A percentile compares a stretch with the other conserved stretches of the same genome.
These are phyloP conservation scores for Drosophila bipectinata DNA, from an alignment of 1,140 invertebrate species.

Conservation along the genomic window DNA sequence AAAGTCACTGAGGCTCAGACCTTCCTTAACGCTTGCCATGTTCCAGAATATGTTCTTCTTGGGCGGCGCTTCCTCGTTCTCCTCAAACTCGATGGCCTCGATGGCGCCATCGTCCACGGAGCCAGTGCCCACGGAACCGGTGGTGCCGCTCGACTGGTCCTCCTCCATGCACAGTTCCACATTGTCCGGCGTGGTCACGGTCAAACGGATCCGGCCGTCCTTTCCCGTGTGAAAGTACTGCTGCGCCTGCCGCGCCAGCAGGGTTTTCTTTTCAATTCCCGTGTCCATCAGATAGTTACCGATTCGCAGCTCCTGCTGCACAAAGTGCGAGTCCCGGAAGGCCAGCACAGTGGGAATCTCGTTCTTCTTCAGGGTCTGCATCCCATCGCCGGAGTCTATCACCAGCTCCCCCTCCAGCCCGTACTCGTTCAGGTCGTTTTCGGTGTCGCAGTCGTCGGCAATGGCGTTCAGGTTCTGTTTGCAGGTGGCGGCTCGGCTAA, in stretches of 20 bases:
- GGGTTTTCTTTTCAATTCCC: slow-evolving; percentile 77
- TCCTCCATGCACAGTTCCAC: slow-evolving; percentile 76
- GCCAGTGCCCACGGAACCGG: slow-evolving; percentile 48
- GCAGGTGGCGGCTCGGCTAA: slow-evolving; percentile 69
- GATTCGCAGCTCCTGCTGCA: slow-evolving; percentile 82
- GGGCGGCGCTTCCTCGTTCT: slow-evolving; percentile 16
- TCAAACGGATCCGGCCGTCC: slow-evolving; percentile 72
- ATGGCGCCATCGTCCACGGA: slow-evolving; percentile 73
- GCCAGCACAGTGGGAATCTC: slow-evolving; percentile 83
- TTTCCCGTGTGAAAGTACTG: slow-evolving; percentile 53
- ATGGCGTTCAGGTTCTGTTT: slow-evolving; percentile 78
- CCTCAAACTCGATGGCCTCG: slow-evolving; percentile 76
- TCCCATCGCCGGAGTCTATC: slow-evolving; percentile 44
- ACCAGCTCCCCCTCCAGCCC: slow-evolving; percentile 8
- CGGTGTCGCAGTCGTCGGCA: slow-evolving; percentile 48
- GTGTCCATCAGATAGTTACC: slow-evolving; percentile 83
- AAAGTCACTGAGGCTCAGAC: slow-evolving; percentile 70
- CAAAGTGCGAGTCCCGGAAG: slow-evolving; percentile 81
- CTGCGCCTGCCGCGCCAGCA: slow-evolving; percentile 59
- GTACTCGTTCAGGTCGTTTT: slow-evolving; percentile 17
- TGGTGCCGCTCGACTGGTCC: slow-evolving; percentile 53
- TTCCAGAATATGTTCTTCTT: slow-evolving; percentile 81
- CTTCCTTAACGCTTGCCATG: slow-evolving; percentile 74
- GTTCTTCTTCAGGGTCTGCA: slow-evolving; percentile 72
- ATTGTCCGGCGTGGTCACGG: slow-evolving; percentile 80